phyloP scores from a whole-genome alignment of 2,888 invertebrate genomes.

The Hypomecis atomaria region DNA sequence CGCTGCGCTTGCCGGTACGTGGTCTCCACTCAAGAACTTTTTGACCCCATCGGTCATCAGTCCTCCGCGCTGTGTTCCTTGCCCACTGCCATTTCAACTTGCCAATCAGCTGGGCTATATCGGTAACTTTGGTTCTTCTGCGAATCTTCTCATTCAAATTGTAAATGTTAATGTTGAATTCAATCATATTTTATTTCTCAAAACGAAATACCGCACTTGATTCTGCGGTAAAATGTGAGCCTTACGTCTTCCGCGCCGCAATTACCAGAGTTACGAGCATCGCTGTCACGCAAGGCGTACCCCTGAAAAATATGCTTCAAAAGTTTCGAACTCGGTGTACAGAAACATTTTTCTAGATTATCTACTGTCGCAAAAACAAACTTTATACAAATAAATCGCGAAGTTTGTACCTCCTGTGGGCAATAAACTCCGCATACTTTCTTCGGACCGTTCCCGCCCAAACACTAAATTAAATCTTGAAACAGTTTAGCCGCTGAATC shows the following conservation, averaged over 20 bases:
- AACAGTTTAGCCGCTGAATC: slow-evolving; percentile 22
- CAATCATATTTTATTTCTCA: too few species aligned
- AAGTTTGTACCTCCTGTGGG: slow-evolving; percentile 1
- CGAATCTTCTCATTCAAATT: too few species aligned
- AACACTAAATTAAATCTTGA: slow-evolving; percentile 15
- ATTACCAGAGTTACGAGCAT: slow-evolving; percentile 5
- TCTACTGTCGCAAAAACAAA: slow-evolving; percentile 6
- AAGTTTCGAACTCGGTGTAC: neutral
- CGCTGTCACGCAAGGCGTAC: neutral
- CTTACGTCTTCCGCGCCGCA: slow-evolving; percentile 7
- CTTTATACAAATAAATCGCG: slow-evolving; percentile 8
- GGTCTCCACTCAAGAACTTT: too few species aligned
- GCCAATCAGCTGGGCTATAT: too few species aligned
- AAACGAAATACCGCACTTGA: too few species aligned
- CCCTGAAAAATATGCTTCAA: slow-evolving; percentile 7
- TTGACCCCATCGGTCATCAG: too few species aligned
- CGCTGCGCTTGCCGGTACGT: too few species aligned
- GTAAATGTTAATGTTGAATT: too few species aligned
- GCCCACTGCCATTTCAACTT: too few species aligned
- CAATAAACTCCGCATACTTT: slow-evolving; percentile 13
- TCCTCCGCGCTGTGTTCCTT: too few species aligned
- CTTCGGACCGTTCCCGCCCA: slow-evolving; percentile 4
- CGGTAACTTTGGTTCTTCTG: too few species aligned
- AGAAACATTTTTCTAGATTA: slow-evolving; percentile 5
- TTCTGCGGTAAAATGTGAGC: too few species aligned